A percentile compares a stretch with the other conserved stretches of the same genome.
These are phyloP conservation scores for Chamaea fasciata DNA, from an alignment of 2,113 vertebrate species.

Conservation along the genomic window DNA sequence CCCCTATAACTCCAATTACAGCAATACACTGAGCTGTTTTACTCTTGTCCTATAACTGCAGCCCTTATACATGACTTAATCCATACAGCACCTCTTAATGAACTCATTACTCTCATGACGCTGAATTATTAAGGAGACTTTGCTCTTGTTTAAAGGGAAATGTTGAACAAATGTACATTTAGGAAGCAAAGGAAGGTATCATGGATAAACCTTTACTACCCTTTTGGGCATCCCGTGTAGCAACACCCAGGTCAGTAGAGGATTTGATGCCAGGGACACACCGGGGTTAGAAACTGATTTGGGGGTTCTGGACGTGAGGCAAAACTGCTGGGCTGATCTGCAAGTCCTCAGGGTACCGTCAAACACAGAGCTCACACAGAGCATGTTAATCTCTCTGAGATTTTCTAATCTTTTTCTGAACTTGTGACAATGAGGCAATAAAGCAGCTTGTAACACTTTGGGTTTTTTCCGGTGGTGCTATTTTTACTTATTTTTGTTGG, in stretches of 20 bases:
- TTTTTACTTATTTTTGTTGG: not conserved
- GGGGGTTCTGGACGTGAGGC: not conserved
- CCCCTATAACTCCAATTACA: slow-evolving; percentile 50
- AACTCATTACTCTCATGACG: slow-evolving; percentile 52
- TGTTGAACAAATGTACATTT: not conserved
- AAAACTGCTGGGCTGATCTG: not conserved
- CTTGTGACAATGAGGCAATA: not conserved
- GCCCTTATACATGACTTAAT: slow-evolving; percentile 1
- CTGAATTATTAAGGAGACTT: slow-evolving; percentile 22
- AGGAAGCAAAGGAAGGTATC: not conserved
- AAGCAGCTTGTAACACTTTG: not conserved
- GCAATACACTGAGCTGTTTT: slow-evolving; percentile 31
- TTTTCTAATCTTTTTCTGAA: not conserved
- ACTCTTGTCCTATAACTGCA: slow-evolving; percentile 22
- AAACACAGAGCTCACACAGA: not conserved
- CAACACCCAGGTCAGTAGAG: not conserved
- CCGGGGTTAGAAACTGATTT: not conserved
- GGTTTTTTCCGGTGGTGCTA: not conserved
- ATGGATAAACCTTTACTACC: not conserved
- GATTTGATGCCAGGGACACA: not conserved
- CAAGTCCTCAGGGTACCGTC: not conserved
- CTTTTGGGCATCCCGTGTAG: not conserved
- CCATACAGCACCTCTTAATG: slow-evolving; percentile 49
- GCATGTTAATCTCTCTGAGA: not conserved
- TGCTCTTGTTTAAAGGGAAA: not conserved